Percentiles rank a stretch among this genome's conserved stretches.
phyloP scores from a whole-genome alignment of 1,140 invertebrate genomes.

The Pseudomyrmex cubaensis region DNA sequence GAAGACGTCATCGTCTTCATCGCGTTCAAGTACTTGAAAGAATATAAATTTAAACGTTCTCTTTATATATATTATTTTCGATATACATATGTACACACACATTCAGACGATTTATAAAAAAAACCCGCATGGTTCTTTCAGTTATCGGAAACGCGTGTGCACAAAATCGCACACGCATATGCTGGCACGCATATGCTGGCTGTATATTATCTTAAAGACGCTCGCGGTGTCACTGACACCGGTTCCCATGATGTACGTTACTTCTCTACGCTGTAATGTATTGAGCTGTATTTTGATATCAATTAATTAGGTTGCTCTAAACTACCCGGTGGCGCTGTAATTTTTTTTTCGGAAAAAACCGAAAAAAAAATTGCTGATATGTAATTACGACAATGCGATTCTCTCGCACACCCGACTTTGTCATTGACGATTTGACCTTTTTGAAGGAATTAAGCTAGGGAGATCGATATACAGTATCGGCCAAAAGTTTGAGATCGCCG shows the following conservation, averaged over 20 bases:
- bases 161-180: not conserved
- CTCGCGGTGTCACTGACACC: slow-evolving; percentile 70
- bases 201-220: slow-evolving; percentile 20
- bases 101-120: too few species aligned
- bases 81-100: too few species aligned
- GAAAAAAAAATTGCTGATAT: slow-evolving; percentile 16
- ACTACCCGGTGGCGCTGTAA: not conserved
- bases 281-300: not conserved
- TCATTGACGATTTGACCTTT: slow-evolving; percentile 21
- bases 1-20: slow-evolving; percentile 44
- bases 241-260: not conserved
- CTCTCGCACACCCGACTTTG: not conserved
- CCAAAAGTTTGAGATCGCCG: too few species aligned
- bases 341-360: not conserved
- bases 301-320: not conserved
- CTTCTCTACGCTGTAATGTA: not conserved
- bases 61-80: too few species aligned
- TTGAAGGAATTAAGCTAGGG: not conserved
- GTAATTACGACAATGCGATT: not conserved
- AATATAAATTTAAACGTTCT: too few species aligned
- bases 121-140: too few species aligned
- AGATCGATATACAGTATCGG: too few species aligned
- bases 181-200: slow-evolving; percentile 12
- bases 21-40: too few species aligned
- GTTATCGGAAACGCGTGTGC: too few species aligned